phyloP scores from a whole-genome alignment of 1,140 invertebrate species.

The Drosophila ohnishii region DNA sequence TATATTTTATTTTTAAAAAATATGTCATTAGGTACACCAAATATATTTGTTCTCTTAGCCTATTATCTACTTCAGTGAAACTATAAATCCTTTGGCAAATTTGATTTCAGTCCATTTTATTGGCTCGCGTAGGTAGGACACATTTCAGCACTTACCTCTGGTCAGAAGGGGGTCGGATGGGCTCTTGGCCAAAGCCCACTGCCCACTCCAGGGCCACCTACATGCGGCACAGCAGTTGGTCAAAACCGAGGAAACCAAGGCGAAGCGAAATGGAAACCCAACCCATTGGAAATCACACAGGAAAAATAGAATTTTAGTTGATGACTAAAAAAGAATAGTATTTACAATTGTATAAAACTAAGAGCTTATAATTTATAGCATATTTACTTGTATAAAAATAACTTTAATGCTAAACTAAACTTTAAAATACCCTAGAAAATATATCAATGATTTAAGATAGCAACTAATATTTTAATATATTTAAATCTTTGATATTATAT shows the following conservation, averaged over 20 bases:
- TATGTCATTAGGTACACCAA: too few relatives aligned
- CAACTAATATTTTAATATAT: not conserved
- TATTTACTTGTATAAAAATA: not conserved
- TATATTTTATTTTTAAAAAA: too few relatives aligned
- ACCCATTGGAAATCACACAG: not conserved
- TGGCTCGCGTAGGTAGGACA: slow-evolving; percentile 66
- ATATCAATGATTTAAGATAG: not conserved
- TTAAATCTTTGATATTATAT: not conserved
- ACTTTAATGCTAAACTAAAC: too few relatives aligned
- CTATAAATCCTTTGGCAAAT: slow-evolving; percentile 38
- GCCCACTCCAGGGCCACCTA: slow-evolving; percentile 51
- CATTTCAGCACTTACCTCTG: slow-evolving; percentile 64
- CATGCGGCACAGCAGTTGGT: slow-evolving; percentile 71
- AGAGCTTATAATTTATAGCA: too few relatives aligned
- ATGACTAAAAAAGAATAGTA: not conserved
- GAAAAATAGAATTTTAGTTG: not conserved
- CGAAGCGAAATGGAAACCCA: slow-evolving; percentile 16
- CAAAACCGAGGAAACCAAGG: slow-evolving; percentile 21
- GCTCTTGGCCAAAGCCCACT: slow-evolving; percentile 47
- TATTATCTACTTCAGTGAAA: not conserved
- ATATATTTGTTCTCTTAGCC: not conserved
- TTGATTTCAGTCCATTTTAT: slow-evolving; percentile 27
- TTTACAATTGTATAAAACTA: too few relatives aligned
- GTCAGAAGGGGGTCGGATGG: slow-evolving; percentile 56
- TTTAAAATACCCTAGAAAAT: not conserved